A percentile compares a stretch with the other conserved stretches of the same genome.
Evolutionary conservation across 2,113 vertebrate genomes (phyloP).

Genomic region (Istiophorus platypterus): DNA sequence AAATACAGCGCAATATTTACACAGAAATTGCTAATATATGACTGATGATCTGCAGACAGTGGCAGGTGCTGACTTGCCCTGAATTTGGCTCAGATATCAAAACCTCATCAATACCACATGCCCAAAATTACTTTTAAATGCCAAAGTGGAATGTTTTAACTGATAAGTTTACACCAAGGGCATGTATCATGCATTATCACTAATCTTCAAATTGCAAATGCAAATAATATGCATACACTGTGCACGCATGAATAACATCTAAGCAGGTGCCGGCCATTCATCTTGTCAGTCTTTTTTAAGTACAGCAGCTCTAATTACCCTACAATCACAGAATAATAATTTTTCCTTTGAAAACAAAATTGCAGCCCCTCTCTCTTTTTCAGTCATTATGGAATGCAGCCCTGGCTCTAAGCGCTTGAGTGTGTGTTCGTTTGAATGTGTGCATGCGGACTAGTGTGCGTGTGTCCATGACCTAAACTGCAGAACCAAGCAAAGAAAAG

Average conservation of each 20-base stretch:
- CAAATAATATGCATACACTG: constrained; percentile 43
- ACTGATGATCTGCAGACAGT: constrained; percentile 34
- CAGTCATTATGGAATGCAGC: constrained; percentile 58
- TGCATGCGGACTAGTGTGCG: constrained; percentile 2
- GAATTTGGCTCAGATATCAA: constrained; percentile 56
- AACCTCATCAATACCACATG: constrained; percentile 50
- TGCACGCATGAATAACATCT: constrained; percentile 45
- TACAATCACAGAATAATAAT: constrained; percentile 69
- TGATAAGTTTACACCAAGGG: constrained; percentile 52
- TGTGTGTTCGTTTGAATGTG: constrained; percentile 34
- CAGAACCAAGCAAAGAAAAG: constrained; percentile 32
- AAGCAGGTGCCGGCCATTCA: constrained; percentile 64
- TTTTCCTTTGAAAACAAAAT: constrained; percentile 69
- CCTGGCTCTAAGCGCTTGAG: constrained; percentile 21
- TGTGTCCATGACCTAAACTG: constrained; percentile 25
- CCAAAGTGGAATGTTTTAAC: constrained; percentile 52
- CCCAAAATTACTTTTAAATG: constrained; percentile 44
- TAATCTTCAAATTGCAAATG: constrained; percentile 57
- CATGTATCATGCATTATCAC: constrained; percentile 57
- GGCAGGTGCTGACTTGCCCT: constrained; percentile 40
- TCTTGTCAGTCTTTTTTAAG: constrained; percentile 61
- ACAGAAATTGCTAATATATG: constrained; percentile 18
- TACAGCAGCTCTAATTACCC: constrained; percentile 62
- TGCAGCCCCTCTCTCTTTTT: constrained; percentile 40
- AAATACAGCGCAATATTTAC: not conserved